Base-by-base conservation (phyloP, 2,888 invertebrate genomes). In the Adela reaumurella region DNA sequence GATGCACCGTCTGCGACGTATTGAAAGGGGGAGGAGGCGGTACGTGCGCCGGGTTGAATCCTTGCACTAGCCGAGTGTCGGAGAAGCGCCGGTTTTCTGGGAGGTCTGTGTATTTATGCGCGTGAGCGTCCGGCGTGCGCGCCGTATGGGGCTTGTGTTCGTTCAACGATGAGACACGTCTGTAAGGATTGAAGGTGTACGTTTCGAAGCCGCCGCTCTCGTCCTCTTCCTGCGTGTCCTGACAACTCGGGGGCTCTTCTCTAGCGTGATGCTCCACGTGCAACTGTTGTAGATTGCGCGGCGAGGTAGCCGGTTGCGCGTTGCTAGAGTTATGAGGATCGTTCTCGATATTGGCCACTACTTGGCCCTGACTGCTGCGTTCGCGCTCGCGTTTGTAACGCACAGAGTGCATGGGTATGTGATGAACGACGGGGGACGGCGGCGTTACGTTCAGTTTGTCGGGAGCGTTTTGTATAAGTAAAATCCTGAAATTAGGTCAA, bases 381-480 rank as follows among this genome's bases (percentile, higher is more conserved):
- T 64, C 17, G 20, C 48, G 19, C 14, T 55, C 55, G 43, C 48
- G 43, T 5, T 47, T 49, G 19, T 52, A 49, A 14, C 52, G 29
- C 3, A 24, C 20, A n/a, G 43, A 46, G n/a, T 29, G 50, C 19
- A 49, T 51, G 43, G 67, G 60, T 46, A 68, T 59, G 54, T 67
- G 62, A 53, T 66, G 62, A 51, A 64, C 59, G 45, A 60, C 59
- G 19, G 89, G 86, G n/a, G 88, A 86, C 3, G 86, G 83, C 43
- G 85, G 83, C 49, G 83, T 74, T 49, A 86, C 84, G 49, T 83
- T 81, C 4, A 83, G 62, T 73, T 92, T 92, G 67, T 92, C 92
- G 3, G 93, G 92, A 46, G 92, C 93, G 72, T 94, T 94, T 77
- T 96, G 95, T 58, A 97, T 94, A 57, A 92, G 84, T 56, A 97